Conservation (phyloP, 2,888 invertebrate genomes). For the Entomobrya multifasciata region DNA sequence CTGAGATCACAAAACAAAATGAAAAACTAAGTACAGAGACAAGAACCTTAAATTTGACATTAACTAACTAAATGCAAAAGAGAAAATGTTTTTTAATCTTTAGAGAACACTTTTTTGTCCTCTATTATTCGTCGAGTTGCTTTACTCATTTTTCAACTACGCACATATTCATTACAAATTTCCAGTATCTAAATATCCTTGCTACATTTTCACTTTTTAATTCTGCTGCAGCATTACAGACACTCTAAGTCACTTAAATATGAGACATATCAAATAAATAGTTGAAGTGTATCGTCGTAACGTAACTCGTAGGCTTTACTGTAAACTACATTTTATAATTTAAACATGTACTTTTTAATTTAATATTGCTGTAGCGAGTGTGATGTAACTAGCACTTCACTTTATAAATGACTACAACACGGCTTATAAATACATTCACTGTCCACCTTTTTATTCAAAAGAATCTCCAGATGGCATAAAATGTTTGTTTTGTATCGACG, state of each 20-base stretch:
- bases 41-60: no score
- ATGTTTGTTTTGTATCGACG: no score
- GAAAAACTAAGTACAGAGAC: no score
- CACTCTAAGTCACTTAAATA: background rate
- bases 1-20: no score
- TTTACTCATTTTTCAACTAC: background rate
- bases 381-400: background rate
- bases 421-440: background rate
- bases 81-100: no score
- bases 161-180: background rate
- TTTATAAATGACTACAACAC: background rate
- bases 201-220: background rate
- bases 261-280: no score
- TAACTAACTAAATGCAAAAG: no score
- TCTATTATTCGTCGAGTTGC: conserved; percentile 13
- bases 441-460: background rate
- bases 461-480: no score
- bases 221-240: background rate
- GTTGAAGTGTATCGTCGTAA: background rate
- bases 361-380: conserved; percentile 25
- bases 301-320: background rate
- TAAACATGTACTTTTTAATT: background rate
- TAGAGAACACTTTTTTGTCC: background rate
- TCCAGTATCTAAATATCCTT: conserved; percentile 22
- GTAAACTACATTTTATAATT: background rate